These are phyloP conservation scores for Esox niger DNA, from an alignment of 2,113 vertebrate species.

Conservation along the genomic window DNA sequence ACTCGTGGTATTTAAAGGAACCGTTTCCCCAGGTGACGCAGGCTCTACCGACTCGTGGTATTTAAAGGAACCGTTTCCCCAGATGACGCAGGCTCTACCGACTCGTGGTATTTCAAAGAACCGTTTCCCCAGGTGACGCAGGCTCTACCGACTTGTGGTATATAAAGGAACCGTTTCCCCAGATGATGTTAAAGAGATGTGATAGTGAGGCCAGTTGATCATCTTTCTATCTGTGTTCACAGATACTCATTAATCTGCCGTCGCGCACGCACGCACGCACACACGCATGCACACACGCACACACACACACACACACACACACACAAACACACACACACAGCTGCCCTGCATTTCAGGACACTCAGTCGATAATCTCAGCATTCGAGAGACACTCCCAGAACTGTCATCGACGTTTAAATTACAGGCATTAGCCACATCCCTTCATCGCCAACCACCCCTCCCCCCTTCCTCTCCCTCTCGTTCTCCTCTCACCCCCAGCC, in stretches of 20 bases:
- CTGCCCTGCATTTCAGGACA: background rate
- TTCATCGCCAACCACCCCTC: background rate
- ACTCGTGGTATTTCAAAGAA: too few relatives aligned
- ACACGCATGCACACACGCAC: background rate
- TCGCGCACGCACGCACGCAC: too few relatives aligned
- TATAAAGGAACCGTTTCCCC: too few relatives aligned
- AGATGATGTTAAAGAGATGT: too few relatives aligned
- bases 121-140: too few relatives aligned
- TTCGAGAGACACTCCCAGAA: background rate
- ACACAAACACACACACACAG: background rate
- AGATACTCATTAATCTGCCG: too few relatives aligned
- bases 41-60: background rate
- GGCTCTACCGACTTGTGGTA: too few relatives aligned
- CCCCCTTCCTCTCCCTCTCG: background rate
- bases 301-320: background rate
- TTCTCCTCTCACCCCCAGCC: background rate
- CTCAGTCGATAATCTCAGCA: too few relatives aligned
- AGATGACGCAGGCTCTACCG: too few relatives aligned
- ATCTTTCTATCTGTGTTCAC: too few relatives aligned
- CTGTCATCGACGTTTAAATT: constrained; percentile 10
- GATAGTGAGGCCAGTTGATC: too few relatives aligned
- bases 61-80: background rate
- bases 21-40: too few relatives aligned
- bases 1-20: background rate
- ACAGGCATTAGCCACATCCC: background rate